phyloP scores from a whole-genome alignment of 2,113 vertebrate species.

The Mobula birostris region DNA sequence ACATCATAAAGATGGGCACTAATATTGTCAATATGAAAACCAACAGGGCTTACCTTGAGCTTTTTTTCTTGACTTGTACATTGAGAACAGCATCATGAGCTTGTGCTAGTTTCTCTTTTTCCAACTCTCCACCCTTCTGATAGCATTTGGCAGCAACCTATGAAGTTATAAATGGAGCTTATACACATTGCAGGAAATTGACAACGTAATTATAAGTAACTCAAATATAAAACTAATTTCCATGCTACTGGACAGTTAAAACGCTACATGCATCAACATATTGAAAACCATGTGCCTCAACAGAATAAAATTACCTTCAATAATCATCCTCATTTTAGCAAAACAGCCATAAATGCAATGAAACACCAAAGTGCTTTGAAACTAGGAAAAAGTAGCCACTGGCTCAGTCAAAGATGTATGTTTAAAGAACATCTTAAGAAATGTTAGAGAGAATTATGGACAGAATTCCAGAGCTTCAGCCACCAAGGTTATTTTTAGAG shows the following conservation, averaged over 20 bases:
- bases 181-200: background rate
- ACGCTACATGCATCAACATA: background rate
- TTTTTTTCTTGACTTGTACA: conserved; percentile 60
- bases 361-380: background rate
- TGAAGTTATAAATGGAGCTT: conserved; percentile 30
- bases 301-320: background rate
- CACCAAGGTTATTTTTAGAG: background rate
- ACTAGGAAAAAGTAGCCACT: background rate
- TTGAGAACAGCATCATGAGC: conserved; percentile 63
- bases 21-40: rapidly evolving
- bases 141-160: conserved; percentile 75
- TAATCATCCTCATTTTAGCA: background rate
- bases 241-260: background rate
- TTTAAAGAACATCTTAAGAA: background rate
- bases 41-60: conserved; percentile 49
- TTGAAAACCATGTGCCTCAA: background rate
- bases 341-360: background rate
- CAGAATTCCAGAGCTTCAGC: background rate
- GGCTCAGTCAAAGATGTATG: background rate
- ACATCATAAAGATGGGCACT: background rate
- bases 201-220: background rate
- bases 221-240: background rate
- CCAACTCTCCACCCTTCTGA: conserved; percentile 63
- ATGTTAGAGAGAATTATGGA: background rate
- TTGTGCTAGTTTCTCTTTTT: conserved; percentile 66